Evolutionary conservation across 1,140 invertebrate species (phyloP).

Genomic region (Dufourea novaeangliae): DNA sequence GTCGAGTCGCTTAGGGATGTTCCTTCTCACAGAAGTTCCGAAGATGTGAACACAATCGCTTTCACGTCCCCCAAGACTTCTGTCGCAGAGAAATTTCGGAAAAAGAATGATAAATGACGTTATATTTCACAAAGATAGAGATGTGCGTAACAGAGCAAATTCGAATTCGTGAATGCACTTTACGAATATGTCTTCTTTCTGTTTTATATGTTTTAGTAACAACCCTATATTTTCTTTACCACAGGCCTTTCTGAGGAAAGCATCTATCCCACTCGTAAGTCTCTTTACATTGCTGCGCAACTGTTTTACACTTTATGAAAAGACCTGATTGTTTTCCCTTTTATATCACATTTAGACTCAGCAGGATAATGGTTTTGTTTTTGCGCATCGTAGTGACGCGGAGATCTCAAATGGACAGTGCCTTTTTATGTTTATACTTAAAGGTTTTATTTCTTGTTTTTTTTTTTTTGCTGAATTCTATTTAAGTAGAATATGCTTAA

Average conservation of each 20-base stretch:
- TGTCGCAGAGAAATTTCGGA: conserved; percentile 63
- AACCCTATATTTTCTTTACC: conserved; percentile 74
- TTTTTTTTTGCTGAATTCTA: conserved; percentile 40
- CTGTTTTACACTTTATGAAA: conserved; percentile 44
- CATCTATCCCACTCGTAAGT: conserved; percentile 80
- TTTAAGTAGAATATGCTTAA: conserved; percentile 61
- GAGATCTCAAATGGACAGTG: conserved; percentile 62
- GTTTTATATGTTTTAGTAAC: conserved; percentile 60
- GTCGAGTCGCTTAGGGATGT: conserved; percentile 49
- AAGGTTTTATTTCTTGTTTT: conserved; percentile 28
- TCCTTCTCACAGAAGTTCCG: conserved; percentile 39
- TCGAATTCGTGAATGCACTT: conserved; percentile 50
- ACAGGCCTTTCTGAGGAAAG: conserved; percentile 81
- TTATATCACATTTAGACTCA: conserved; percentile 7
- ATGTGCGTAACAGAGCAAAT: conserved; percentile 46
- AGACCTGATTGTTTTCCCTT: conserved; percentile 33
- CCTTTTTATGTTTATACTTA: conserved; percentile 58
- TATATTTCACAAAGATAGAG: conserved; percentile 45
- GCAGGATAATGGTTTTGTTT: conserved; percentile 8
- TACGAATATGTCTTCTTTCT: conserved; percentile 43
- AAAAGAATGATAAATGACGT: conserved; percentile 59
- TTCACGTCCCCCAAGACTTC: conserved; percentile 27
- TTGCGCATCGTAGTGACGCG: conserved; percentile 21
- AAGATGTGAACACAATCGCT: conserved; percentile 35
- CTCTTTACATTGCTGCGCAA: conserved; percentile 60